Conservation (phyloP, 2,113 vertebrate genomes). For the Clarias magur region DNA sequence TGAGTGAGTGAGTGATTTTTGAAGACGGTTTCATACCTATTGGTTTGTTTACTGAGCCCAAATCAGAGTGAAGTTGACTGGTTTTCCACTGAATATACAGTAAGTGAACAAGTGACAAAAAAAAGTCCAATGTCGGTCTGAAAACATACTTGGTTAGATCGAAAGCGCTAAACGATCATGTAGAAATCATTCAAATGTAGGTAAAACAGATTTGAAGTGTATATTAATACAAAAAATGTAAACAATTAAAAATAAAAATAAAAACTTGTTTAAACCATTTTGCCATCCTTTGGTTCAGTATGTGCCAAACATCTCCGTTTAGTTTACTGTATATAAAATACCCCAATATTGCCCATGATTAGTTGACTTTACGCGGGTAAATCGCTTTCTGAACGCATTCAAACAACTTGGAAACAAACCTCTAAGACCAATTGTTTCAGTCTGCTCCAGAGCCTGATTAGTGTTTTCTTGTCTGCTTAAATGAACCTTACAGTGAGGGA, state of each 20-base stretch:
- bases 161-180: too few relatives aligned
- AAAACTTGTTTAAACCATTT: background rate
- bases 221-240: background rate
- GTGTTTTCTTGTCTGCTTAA: too few relatives aligned
- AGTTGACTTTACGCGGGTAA: background rate
- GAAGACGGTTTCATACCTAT: background rate
- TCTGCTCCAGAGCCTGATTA: too few relatives aligned
- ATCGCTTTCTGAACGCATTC: background rate
- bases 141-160: too few relatives aligned
- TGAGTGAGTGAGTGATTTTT: too few relatives aligned
- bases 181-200: too few relatives aligned
- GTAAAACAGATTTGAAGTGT: too few relatives aligned
- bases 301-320: background rate
- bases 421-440: background rate
- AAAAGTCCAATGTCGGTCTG: background rate
- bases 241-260: background rate
- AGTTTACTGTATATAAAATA: background rate
- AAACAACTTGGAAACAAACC: background rate
- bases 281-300: background rate
- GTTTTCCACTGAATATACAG: background rate
- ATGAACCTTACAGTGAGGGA: too few relatives aligned
- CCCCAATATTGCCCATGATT: background rate
- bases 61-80: background rate
- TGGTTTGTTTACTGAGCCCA: background rate
- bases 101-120: background rate